Evolutionary conservation across 2,888 invertebrate genomes (phyloP), one percentile per base, ranked within the genome.

Genomic region (Clunio marinus): DNA sequence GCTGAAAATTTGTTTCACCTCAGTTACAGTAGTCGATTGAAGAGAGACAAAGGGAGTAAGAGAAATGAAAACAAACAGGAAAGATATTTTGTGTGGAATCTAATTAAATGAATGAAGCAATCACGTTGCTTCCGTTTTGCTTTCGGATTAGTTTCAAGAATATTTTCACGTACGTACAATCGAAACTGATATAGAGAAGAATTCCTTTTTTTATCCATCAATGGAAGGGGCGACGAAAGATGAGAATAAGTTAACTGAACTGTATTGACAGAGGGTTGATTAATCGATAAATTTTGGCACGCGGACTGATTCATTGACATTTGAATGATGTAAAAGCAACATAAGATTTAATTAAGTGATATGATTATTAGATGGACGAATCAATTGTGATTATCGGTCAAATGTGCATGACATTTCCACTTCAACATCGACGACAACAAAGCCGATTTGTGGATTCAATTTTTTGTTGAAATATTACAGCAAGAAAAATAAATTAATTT

Each of bases 331-430:
- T 41, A 20, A 51, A 13, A 8, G 27, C 57, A 8, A 15, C 57
- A 57, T 24, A 24, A 57, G 57, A 57, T 57, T 57, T 57, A 57
- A 57, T 57, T 57, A 57, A 57, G 57, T 57, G 57, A 57, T 57
- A 57, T 24, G 57, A 57, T 57, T 57, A 57, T 27, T 57, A 15
- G 27, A 4, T 57, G 25, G 41, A 10, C 57, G 25, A 57, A 57
- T 57, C 27, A 27, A 57, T 27, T 22, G 4, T 15, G 57, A 57
- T 57, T 57, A 57, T 57, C 57, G 57, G 57, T 57, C 57, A 57
- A 57, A 57, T 57, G 57, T 57, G 57, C n/a, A 57, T 57, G 57
- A 27, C 57, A 57, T 57, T 57, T 41, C 57, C 24, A 57, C 57
- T 57, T 20, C 17, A 57, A 57, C 15, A 15, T 41, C 10, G 10